Evolutionary conservation across 2,113 vertebrate species (phyloP).

Genomic region (Eupsittula cactorum): DNA sequence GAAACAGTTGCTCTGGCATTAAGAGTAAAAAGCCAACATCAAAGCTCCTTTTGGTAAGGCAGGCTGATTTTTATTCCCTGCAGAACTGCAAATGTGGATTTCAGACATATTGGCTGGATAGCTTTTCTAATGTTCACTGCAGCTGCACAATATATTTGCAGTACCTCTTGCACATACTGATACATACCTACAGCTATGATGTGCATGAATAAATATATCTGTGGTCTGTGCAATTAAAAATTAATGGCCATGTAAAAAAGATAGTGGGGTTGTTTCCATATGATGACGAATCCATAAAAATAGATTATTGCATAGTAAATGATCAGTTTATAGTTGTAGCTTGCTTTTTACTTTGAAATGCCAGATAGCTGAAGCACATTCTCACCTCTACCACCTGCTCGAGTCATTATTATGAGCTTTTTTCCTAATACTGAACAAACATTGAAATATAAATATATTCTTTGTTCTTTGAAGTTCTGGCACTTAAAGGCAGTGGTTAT

Average conservation of each 20-base stretch:
- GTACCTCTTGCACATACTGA: constrained; percentile 2
- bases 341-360: not conserved
- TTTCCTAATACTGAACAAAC: not conserved
- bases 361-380: not conserved
- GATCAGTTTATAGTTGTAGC: not conserved
- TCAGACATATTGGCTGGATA: constrained; percentile 3
- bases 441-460: not conserved
- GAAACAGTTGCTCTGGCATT: not conserved
- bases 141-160: constrained; percentile 14
- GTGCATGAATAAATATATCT: constrained; percentile 36
- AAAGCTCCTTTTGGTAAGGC: not conserved
- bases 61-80: constrained; percentile 22
- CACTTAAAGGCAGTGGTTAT: not conserved
- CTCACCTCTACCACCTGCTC: not conserved
- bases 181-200: not conserved
- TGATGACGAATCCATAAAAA: not conserved
- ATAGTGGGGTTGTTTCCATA: not conserved
- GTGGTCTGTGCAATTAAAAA: constrained; percentile 64
- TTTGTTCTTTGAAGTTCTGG: not conserved
- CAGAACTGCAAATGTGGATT: not conserved
- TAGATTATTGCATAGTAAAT: constrained; percentile 11
- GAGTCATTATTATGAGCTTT: not conserved
- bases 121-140: not conserved
- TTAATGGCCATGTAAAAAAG: constrained; percentile 41
- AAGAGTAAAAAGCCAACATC: not conserved